Evolutionary conservation across 1,140 invertebrate species (phyloP), one percentile per base, ranked within the genome.

Genomic region (Medauroidea extradentata): DNA sequence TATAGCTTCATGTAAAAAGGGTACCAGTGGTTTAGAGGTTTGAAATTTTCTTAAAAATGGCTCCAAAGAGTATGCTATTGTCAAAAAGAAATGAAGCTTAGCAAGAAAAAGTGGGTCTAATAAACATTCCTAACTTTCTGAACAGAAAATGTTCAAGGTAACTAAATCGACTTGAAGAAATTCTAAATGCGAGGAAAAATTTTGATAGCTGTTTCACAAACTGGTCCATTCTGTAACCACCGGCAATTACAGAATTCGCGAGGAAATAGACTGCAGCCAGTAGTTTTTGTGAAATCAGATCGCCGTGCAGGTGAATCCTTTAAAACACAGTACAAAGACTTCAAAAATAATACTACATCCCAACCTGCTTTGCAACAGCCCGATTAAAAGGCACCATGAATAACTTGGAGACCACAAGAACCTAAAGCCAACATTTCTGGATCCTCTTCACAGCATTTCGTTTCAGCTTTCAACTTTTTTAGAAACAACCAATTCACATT

Each of bases 361-460:
- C 63, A 62, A 42, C 39, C 52, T 9, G 60, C 29, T 62, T 19
- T 13, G 29, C 11, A 59, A 50, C 9, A 59, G 51, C 60, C 57
- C 29, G 25, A 46, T 53, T 67, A 63, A 34, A 65, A 67, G 19
- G 63, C 59, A 14, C 44, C 25, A 25, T 65, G 52, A 14, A 61
- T 24, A 9, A 42, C 50, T 44, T 65, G 65, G 23, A 67, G 60
- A 5, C 61, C 57, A 63, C 63, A 67, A 3, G 55, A 59, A 9
- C 65, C 63, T 13, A 63, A 51, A 41, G 61, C 50, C 9, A 65
- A 48, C 19, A 65, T 39, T 34, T 50, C 44, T 23, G 39, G 52
- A 54, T 62, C 46, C 29, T 34, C 29, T 34, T 34, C 29, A 34
- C 29, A 34, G 29, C 29, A 34, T 11, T 34, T 34, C 29, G 29